Conservation (phyloP, 1,140 invertebrate species). For the Whitmania pigra region DNA sequence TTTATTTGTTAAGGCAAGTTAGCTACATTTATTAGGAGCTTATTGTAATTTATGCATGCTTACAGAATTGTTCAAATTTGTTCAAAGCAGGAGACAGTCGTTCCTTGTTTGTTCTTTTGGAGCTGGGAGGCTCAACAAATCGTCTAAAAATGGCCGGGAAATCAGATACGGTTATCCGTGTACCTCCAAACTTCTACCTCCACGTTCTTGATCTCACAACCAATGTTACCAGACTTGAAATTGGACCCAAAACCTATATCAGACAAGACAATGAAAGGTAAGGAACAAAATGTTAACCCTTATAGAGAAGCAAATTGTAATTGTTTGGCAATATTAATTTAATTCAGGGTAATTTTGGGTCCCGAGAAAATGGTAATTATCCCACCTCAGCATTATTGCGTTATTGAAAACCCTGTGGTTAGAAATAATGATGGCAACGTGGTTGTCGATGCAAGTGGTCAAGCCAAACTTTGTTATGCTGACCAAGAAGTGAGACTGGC, state of each 20-base stretch:
- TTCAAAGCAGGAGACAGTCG: too few relatives aligned
- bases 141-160: too few relatives aligned
- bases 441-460: constrained; percentile 39
- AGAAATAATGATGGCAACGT: constrained; percentile 37
- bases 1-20: too few relatives aligned
- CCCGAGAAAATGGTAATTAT: constrained; percentile 46
- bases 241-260: constrained; percentile 47
- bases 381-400: constrained; percentile 46
- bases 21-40: too few relatives aligned
- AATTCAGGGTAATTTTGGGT: constrained; percentile 37
- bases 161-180: constrained; percentile 39
- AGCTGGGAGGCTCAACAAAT: too few relatives aligned
- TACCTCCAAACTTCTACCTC: constrained; percentile 45
- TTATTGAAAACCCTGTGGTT: constrained; percentile 45
- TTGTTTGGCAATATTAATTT: neutral
- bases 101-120: too few relatives aligned
- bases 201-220: constrained; percentile 48
- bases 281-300: constrained; percentile 12
- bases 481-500: constrained; percentile 45
- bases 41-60: too few relatives aligned
- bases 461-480: constrained; percentile 43
- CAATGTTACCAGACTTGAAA: constrained; percentile 46
- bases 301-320: neutral
- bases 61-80: too few relatives aligned
- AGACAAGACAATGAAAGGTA: constrained; percentile 47